Conservation (phyloP, 2,113 vertebrate genomes). For the Pungitius pungitius region DNA sequence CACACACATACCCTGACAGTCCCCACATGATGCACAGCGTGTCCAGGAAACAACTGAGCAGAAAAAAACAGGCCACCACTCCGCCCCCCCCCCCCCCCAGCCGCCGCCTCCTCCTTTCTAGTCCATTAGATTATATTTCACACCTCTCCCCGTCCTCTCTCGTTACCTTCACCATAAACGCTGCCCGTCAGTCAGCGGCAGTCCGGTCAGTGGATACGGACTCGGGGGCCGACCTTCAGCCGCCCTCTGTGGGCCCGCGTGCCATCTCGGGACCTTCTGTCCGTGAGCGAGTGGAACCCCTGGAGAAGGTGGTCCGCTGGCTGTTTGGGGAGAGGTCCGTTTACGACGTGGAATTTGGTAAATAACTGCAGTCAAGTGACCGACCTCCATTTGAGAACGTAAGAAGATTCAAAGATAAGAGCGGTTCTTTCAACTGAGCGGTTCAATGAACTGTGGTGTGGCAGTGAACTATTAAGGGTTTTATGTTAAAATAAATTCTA, state of each 20-base stretch:
- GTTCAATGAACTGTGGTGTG: neutral
- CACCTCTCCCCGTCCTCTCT: slow-evolving; percentile 64
- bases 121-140: slow-evolving; percentile 72
- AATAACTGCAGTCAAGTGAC: neutral
- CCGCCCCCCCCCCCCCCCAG: neutral
- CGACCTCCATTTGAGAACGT: neutral
- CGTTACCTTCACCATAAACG: slow-evolving; percentile 61
- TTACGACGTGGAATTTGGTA: neutral
- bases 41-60: neutral
- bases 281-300: neutral
- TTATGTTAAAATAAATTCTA: no score
- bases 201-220: slow-evolving; percentile 53
- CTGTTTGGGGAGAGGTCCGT: neutral
- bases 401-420: neutral
- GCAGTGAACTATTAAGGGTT: no score
- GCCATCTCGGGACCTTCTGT: slow-evolving; percentile 25
- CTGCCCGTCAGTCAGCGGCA: slow-evolving; percentile 48
- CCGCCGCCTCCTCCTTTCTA: slow-evolving; percentile 21
- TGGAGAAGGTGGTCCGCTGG: neutral
- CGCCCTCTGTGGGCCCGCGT: slow-evolving; percentile 16
- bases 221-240: slow-evolving; percentile 50
- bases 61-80: neutral
- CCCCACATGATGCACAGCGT: neutral
- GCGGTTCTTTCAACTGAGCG: neutral
- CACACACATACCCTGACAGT: no score